Evolutionary conservation across 1,140 invertebrate species (phyloP).

Genomic region (Hycleus phaleratus): DNA sequence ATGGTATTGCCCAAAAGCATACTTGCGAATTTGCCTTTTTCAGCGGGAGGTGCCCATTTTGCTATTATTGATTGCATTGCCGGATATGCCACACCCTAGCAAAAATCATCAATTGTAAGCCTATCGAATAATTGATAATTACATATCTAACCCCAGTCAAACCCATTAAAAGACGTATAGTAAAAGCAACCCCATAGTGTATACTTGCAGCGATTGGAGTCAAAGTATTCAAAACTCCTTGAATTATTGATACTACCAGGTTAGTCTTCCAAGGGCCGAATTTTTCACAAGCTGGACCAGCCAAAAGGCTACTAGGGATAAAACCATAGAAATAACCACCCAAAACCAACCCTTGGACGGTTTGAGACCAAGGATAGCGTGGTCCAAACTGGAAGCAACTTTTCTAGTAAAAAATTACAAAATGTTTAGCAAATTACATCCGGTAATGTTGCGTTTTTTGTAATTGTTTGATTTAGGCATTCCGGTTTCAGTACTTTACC

Average conservation of each 20-base stretch:
- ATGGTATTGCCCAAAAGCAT: conserved; percentile 65
- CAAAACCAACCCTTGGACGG: conserved; percentile 53
- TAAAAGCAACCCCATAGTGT: background rate
- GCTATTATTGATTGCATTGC: conserved; percentile 63
- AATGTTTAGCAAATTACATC: background rate
- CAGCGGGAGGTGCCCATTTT: conserved; percentile 61
- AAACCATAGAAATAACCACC: conserved; percentile 57
- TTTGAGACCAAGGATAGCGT: conserved; percentile 47
- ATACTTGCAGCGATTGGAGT: background rate
- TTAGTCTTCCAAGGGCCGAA: conserved; percentile 29
- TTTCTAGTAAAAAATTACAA: background rate
- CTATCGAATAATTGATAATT: background rate
- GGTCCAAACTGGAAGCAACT: background rate
- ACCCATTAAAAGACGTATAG: background rate
- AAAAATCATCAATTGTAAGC: background rate
- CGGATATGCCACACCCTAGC: conserved; percentile 60
- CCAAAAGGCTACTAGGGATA: conserved; percentile 17
- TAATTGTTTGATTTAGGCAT: background rate
- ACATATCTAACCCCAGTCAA: background rate
- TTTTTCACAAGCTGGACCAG: conserved; percentile 27
- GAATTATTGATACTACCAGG: background rate
- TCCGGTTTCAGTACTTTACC: background rate
- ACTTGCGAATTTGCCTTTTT: conserved; percentile 66
- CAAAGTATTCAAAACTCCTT: background rate
- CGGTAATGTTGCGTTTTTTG: background rate